phyloP scores from a whole-genome alignment of 2,888 invertebrate species.

The Andrena fulva region DNA sequence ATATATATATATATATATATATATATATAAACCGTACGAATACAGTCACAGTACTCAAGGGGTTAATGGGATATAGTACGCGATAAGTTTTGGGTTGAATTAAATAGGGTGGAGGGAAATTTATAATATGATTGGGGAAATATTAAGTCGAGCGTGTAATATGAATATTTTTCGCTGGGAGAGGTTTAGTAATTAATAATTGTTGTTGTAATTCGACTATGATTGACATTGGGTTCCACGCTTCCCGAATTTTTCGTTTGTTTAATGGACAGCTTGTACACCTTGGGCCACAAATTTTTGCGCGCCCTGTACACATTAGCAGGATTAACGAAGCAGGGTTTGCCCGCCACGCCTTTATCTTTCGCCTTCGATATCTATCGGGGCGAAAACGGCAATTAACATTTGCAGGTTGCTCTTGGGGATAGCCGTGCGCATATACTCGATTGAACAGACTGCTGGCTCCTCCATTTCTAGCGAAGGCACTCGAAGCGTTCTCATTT shows the following conservation, averaged over 20 bases:
- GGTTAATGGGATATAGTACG: too few species aligned
- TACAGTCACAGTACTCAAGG: too few species aligned
- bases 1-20: too few species aligned
- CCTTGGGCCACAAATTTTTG: not conserved
- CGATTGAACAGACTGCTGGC: not conserved
- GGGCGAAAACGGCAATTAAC: constrained; percentile 24
- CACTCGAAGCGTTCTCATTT: not conserved
- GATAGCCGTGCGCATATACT: constrained; percentile 16
- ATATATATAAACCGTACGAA: too few species aligned
- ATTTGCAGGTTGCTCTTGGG: constrained; percentile 41
- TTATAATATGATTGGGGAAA: too few species aligned
- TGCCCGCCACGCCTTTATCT: constrained; percentile 31
- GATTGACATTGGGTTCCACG: too few species aligned
- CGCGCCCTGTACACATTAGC: constrained; percentile 3
- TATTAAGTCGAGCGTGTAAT: too few species aligned
- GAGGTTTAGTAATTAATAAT: too few species aligned
- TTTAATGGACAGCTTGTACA: not conserved
- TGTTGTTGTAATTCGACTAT: too few species aligned
- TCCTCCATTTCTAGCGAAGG: not conserved
- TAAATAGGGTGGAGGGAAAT: too few species aligned
- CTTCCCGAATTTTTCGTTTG: not conserved
- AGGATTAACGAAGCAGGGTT: constrained; percentile 20
- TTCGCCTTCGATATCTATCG: constrained; percentile 30
- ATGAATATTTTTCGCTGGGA: too few species aligned
- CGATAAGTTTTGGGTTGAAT: too few species aligned